Conservation (phyloP, 37 sponge, comb jelly and placozoan species). For the Halichondria panicea region DNA sequence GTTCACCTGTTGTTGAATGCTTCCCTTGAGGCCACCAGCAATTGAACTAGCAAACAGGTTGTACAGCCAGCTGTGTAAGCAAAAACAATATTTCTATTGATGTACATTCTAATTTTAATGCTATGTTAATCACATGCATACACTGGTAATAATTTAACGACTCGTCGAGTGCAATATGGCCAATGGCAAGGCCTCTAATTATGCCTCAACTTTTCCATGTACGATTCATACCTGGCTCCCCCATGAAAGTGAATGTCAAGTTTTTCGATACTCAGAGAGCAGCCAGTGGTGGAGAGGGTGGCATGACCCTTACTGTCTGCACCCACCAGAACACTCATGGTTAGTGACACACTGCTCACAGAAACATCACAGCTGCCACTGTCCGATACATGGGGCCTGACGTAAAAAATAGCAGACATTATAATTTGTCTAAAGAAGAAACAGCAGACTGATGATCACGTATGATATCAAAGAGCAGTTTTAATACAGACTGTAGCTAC, state of each 20-base stretch:
- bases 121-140: background rate
- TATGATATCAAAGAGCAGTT: too few relatives aligned
- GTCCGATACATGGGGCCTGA: conserved; percentile 73
- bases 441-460: too few relatives aligned
- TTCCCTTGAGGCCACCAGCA: conserved; percentile 65
- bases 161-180: too few relatives aligned
- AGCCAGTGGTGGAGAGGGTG: conserved; percentile 62
- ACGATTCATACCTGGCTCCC: conserved; percentile 77
- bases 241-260: conserved; percentile 81
- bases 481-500: too few relatives aligned
- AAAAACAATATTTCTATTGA: too few relatives aligned
- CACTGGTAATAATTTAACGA: background rate
- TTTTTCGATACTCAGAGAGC: conserved; percentile 71
- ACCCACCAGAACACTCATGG: conserved; percentile 44
- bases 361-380: conserved; percentile 70
- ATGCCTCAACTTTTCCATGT: too few relatives aligned
- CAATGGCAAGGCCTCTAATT: too few relatives aligned
- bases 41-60: conserved; percentile 77
- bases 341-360: conserved; percentile 46
- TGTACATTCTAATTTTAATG: too few relatives aligned
- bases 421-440: background rate
- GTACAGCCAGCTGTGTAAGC: conserved; percentile 81
- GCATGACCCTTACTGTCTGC: conserved; percentile 71
- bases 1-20: conserved; percentile 60
- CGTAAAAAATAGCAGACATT: background rate